These are phyloP conservation scores for Habroteleia sp. DNA, from an alignment of 2,888 invertebrate genomes.

Conservation along the genomic window DNA sequence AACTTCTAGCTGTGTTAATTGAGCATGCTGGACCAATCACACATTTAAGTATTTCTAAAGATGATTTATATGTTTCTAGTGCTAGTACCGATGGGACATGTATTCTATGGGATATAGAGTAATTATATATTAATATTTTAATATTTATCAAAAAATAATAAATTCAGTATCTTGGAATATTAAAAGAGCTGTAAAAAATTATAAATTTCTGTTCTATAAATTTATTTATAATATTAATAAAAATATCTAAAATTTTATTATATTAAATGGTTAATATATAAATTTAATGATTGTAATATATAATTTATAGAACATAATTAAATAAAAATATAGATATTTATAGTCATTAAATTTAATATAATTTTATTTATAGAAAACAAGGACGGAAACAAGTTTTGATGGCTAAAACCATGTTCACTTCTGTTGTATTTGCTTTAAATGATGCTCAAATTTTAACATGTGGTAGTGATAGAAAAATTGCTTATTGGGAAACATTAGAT, in stretches of 20 bases:
- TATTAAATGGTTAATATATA: too few relatives aligned
- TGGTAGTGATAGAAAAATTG: slow-evolving; percentile 92
- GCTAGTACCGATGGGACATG: slow-evolving; percentile 96
- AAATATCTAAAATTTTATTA: too few relatives aligned
- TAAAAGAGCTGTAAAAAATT: too few relatives aligned
- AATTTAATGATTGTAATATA: too few relatives aligned
- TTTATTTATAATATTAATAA: too few relatives aligned
- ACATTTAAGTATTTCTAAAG: slow-evolving; percentile 88
- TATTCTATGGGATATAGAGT: slow-evolving; percentile 95
- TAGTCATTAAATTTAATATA: slow-evolving; percentile 1
- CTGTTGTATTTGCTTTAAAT: slow-evolving; percentile 87
- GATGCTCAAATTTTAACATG: slow-evolving; percentile 91
- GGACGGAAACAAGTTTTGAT: slow-evolving; percentile 90
- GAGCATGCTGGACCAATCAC: slow-evolving; percentile 95
- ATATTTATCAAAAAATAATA: too few relatives aligned
- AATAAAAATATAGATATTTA: too few relatives aligned
- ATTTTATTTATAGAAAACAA: slow-evolving; percentile 51
- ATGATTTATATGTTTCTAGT: slow-evolving; percentile 91
- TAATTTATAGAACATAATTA: too few relatives aligned
- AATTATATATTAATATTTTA: slow-evolving; percentile 74
- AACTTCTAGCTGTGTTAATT: slow-evolving; percentile 88
- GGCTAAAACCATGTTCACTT: slow-evolving; percentile 92
- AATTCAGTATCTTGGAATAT: too few relatives aligned
- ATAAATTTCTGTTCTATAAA: too few relatives aligned
- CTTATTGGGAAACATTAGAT: slow-evolving; percentile 94